Evolutionary conservation across 2,113 vertebrate genomes (phyloP).

Genomic region (Silurus glanis): DNA sequence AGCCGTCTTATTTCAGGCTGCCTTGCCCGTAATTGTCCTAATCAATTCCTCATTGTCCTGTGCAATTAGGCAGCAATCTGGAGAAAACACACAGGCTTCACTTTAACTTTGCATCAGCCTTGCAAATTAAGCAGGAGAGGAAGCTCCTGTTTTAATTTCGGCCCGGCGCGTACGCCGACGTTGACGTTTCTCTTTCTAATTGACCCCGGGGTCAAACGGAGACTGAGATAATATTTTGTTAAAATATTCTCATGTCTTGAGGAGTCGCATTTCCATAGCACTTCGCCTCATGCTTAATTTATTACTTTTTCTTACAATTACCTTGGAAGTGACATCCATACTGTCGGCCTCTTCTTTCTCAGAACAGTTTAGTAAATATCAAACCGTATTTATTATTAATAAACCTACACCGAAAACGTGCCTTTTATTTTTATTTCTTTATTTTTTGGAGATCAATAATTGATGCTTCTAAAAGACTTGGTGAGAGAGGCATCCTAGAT

Average conservation of each 20-base stretch:
- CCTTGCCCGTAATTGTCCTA: constrained; percentile 15
- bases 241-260: constrained; percentile 73
- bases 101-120: constrained; percentile 57
- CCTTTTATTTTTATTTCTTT: constrained; percentile 55
- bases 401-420: constrained; percentile 67
- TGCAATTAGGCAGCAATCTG: constrained; percentile 51
- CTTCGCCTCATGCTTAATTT: constrained; percentile 75
- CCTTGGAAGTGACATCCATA: constrained; percentile 74
- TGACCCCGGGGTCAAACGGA: constrained; percentile 70
- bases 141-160: constrained; percentile 57
- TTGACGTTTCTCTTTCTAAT: constrained; percentile 71
- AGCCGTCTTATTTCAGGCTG: constrained; percentile 24
- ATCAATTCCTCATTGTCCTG: constrained; percentile 41
- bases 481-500: constrained; percentile 58
- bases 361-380: constrained; percentile 81
- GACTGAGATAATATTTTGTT: constrained; percentile 77
- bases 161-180: constrained; percentile 48
- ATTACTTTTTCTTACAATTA: constrained; percentile 70
- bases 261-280: constrained; percentile 74
- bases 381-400: constrained; percentile 79
- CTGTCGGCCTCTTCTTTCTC: constrained; percentile 69
- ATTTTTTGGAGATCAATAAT: constrained; percentile 64
- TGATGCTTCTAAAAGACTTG: constrained; percentile 65
- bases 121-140: constrained; percentile 55
- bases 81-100: constrained; percentile 59